Base-by-base conservation (phyloP, 2,888 invertebrate genomes). In the Empis livida region DNA sequence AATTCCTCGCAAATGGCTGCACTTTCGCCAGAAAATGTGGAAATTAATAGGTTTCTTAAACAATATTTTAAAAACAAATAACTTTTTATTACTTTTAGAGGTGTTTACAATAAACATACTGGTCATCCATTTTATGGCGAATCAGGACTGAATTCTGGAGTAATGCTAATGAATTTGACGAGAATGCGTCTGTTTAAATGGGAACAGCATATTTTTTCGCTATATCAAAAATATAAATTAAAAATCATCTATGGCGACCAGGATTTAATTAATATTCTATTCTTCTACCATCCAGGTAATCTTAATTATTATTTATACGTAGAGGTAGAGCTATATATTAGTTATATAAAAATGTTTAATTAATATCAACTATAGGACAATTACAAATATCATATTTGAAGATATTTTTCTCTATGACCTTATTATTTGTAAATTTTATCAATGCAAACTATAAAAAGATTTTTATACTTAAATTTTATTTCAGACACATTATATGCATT, bases 171-270 rank as follows among this genome's bases (percentile, higher is more conserved):
- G 95, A 94, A 96, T 68, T 72, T 96, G 45, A 93, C 93, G 0
- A 77, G 89, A 59, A 89, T 96, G 87, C 73, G 94, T 51, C 68
- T 74, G 27, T 89, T 92, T 59, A 76, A 82, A 23, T 95, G 95
- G 93, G 80, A 81, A 49, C 77, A 84, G 51, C 84, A 87, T 63
- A 80, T 94, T 27, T 75, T 84, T 53, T 85, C 89, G 4, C 84
- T 92, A 55, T 86, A 89, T 70, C 78, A 84, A 54, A 81, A 87
- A 63, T 95, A 89, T 71, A 84, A 83, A 61, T 65, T 84, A 13
- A 80, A 86, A 59, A 88, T 95, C 51, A 90, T 91, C 1, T 96
- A 91, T 91, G 95, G 95, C n/a, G 96, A 96, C 70, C 95, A 96
- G 72, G 95, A 95, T 72, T 81, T 89, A 51, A 84, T 90, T 52